phyloP scores from a whole-genome alignment of 2,797 vertebrate genomes.

The Darevskia mixta region DNA sequence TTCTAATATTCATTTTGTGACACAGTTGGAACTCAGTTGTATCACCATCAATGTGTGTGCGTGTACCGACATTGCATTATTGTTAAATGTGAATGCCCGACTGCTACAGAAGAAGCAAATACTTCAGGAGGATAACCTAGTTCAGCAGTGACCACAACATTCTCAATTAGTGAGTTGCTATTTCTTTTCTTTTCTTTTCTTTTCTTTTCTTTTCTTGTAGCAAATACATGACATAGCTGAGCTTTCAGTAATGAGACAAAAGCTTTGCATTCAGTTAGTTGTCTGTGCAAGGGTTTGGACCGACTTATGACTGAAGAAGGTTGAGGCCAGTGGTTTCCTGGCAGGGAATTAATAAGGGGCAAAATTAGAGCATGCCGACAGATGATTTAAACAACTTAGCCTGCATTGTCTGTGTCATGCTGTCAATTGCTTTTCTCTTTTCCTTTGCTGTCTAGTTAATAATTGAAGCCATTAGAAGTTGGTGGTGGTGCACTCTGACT shows the following conservation, averaged over 20 bases:
- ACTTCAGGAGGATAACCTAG: constrained; percentile 74
- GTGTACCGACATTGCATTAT: constrained; percentile 67
- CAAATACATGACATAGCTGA: constrained; percentile 66
- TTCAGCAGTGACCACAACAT: constrained; percentile 66
- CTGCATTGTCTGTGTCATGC: constrained; percentile 54
- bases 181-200: constrained; percentile 68
- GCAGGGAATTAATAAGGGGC: constrained; percentile 75
- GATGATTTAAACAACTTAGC: constrained; percentile 72
- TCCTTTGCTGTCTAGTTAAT: constrained; percentile 66
- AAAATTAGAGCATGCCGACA: constrained; percentile 73
- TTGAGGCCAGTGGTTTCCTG: constrained; percentile 69
- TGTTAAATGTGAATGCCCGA: constrained; percentile 72
- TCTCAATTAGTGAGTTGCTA: constrained; percentile 67
- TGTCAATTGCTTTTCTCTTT: constrained; percentile 56
- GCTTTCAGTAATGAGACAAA: constrained; percentile 68
- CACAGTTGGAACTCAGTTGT: constrained; percentile 69
- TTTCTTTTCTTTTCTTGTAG: constrained; percentile 70
- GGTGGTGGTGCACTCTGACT: constrained; percentile 52
- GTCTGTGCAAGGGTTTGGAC: constrained; percentile 66
- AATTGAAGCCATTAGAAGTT: constrained; percentile 63
- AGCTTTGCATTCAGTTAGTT: constrained; percentile 67
- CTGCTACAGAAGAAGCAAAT: constrained; percentile 67
- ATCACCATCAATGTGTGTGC: constrained; percentile 63
- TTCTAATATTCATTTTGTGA: constrained; percentile 71
- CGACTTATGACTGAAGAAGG: constrained; percentile 70